These are phyloP conservation scores for Phoenicopterus ruber DNA, from an alignment of 2,113 vertebrate species.

Conservation along the genomic window DNA sequence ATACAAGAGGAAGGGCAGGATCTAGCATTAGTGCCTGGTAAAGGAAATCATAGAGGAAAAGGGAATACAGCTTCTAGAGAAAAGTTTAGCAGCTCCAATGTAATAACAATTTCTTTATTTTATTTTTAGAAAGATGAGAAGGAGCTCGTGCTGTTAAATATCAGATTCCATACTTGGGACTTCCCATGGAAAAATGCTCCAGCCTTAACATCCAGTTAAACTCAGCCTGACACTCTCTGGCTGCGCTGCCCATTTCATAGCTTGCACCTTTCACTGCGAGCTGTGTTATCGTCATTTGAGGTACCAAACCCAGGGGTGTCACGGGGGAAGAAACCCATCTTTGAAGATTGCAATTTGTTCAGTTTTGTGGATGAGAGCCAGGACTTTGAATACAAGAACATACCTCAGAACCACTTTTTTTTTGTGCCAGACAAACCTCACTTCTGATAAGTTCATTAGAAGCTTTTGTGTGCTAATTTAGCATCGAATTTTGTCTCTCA, in stretches of 20 bases:
- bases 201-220: not conserved
- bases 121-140: not conserved
- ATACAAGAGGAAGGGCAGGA: not conserved
- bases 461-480: not conserved
- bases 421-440: not conserved
- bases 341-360: not conserved
- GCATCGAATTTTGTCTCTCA: not conserved
- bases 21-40: not conserved
- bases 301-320: not conserved
- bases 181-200: not conserved
- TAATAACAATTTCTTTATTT: not conserved
- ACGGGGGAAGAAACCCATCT: not conserved
- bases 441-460: not conserved
- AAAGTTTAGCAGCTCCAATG: not conserved
- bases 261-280: not conserved
- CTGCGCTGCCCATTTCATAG: not conserved
- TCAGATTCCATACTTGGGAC: not conserved
- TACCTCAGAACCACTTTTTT: not conserved
- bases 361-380: not conserved
- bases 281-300: accelerated
- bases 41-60: not conserved
- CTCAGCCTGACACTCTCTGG: not conserved
- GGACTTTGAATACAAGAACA: not conserved
- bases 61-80: not conserved
- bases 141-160: not conserved